Evolutionary conservation across 2,113 vertebrate genomes (phyloP).

Genomic region (Otolemur garnettii): DNA sequence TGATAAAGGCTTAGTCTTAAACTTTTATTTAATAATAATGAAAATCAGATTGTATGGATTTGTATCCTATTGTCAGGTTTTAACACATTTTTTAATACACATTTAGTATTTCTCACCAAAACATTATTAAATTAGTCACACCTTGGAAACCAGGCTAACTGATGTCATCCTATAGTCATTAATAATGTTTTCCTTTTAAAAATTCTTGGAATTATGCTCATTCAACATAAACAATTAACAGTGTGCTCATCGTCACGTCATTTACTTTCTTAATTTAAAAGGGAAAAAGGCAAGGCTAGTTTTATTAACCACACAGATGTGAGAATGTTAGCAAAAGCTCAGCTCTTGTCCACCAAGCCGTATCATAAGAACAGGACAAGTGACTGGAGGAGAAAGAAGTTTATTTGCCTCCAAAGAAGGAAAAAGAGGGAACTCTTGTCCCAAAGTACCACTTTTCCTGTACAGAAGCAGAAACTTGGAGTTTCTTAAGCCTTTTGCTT

Average conservation of each 20-base stretch:
- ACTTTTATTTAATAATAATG: slow-evolving; percentile 49
- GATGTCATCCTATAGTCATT: neutral
- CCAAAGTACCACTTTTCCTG: too few relatives aligned
- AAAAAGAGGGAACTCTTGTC: too few relatives aligned
- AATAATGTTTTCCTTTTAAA: slow-evolving; percentile 46
- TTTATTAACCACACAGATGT: neutral
- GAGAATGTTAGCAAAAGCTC: neutral
- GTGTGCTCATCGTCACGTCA: neutral
- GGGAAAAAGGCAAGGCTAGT: slow-evolving; percentile 23
- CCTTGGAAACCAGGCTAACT: slow-evolving; percentile 16
- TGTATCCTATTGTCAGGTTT: neutral
- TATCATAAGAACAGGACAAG: too few relatives aligned
- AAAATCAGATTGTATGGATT: slow-evolving; percentile 1
- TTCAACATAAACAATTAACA: neutral
- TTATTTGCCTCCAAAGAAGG: too few relatives aligned
- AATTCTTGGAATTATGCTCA: slow-evolving; percentile 26
- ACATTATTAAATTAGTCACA: neutral
- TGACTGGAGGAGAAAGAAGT: too few relatives aligned
- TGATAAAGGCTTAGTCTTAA: neutral
- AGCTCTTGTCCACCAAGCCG: too few relatives aligned
- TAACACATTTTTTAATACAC: neutral
- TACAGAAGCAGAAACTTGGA: too few relatives aligned
- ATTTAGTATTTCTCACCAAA: slow-evolving; percentile 42
- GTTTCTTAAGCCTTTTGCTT: too few relatives aligned
- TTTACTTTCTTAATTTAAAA: slow-evolving; percentile 31